A percentile compares a stretch with the other conserved stretches of the same genome.
Evolutionary conservation across 2,797 vertebrate species (phyloP).

Genomic region (Tinamus major): DNA sequence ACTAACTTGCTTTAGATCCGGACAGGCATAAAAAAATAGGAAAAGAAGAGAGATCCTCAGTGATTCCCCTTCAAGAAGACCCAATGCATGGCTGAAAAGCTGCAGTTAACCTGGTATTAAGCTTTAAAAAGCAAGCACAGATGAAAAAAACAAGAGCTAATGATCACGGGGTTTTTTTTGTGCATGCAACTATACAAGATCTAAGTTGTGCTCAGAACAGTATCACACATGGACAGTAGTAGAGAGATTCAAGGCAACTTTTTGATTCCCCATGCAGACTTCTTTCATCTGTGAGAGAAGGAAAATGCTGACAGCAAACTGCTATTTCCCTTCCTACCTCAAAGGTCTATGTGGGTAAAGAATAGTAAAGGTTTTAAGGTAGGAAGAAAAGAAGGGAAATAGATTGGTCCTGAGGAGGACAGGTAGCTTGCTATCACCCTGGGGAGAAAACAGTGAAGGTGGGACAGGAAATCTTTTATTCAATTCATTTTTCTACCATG

Average conservation of each 20-base stretch:
- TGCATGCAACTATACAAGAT: neutral
- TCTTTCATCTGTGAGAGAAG: neutral
- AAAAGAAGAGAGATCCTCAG: neutral
- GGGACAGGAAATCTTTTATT: neutral
- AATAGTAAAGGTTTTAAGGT: neutral
- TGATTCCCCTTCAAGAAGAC: neutral
- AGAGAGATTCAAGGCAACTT: neutral
- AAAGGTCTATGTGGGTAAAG: neutral
- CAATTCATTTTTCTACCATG: neutral
- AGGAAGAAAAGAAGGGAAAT: neutral
- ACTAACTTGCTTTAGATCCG: slow-evolving; percentile 2
- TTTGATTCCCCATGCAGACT: neutral
- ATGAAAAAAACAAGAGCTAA: neutral
- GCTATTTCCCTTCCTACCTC: neutral
- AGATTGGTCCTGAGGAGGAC: neutral
- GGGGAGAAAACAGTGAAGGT: neutral
- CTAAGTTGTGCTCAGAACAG: neutral
- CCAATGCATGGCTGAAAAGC: neutral
- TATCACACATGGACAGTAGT: neutral
- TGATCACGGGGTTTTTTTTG: neutral
- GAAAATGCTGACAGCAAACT: neutral
- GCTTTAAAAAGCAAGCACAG: neutral
- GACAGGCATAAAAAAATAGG: neutral
- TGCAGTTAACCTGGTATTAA: neutral
- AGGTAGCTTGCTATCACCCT: neutral